phyloP scores from a whole-genome alignment of 1,140 invertebrate species.

The Polyergus mexicanus region DNA sequence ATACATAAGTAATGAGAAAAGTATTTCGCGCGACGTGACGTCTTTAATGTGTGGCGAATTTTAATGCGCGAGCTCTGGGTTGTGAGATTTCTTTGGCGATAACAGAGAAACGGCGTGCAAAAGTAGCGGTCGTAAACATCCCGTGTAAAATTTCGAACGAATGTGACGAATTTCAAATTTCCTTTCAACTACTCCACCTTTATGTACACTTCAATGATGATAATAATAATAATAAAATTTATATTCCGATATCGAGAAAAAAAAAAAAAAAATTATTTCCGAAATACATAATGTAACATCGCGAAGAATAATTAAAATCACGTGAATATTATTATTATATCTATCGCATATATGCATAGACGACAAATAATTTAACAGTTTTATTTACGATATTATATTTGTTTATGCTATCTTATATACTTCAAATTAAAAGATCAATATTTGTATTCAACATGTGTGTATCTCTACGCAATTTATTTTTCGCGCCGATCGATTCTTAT shows the following conservation, averaged over 20 bases:
- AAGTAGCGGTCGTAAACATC: not conserved
- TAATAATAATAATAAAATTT: not conserved
- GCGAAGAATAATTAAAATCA: not conserved
- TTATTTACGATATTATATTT: not conserved
- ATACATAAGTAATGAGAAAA: constrained; percentile 38
- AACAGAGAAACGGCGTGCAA: constrained; percentile 31
- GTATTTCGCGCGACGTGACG: constrained; percentile 43
- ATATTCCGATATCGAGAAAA: not conserved
- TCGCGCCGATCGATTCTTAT: constrained; percentile 20
- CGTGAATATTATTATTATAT: constrained; percentile 21
- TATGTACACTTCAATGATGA: not conserved
- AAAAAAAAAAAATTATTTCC: not conserved
- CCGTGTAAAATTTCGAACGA: constrained; percentile 31
- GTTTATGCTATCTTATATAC: not conserved
- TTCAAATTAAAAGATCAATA: not conserved
- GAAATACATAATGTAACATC: not conserved
- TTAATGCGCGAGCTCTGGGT: constrained; percentile 8
- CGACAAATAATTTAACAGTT: not conserved
- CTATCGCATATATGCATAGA: no score
- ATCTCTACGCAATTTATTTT: not conserved
- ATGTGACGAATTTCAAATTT: not conserved
- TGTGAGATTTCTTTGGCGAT: constrained; percentile 17
- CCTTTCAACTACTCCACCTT: constrained; percentile 1
- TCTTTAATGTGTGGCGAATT: constrained; percentile 39
- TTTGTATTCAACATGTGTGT: constrained; percentile 1